A percentile compares a stretch with the other conserved stretches of the same genome.
Conservation (phyloP, 2,888 invertebrate species). For the Merodon equestris region DNA sequence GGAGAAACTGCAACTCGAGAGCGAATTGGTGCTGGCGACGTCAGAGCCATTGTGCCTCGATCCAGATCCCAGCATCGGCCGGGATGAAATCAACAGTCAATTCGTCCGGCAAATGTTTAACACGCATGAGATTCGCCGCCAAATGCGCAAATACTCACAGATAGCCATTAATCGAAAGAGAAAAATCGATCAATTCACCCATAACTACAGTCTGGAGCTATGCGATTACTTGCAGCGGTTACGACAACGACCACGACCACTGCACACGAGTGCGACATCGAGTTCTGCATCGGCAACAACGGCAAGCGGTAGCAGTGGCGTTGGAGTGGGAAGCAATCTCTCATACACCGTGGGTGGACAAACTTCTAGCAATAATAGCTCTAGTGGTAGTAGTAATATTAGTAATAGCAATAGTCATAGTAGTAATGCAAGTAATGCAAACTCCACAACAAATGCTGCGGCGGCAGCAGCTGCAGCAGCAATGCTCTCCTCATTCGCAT, state of each 20-base stretch:
- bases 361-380: slow-evolving; percentile 66
- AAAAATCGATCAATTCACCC: slow-evolving; percentile 91
- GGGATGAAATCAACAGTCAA: slow-evolving; percentile 87
- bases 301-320: slow-evolving; percentile 46
- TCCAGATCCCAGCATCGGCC: slow-evolving; percentile 89
- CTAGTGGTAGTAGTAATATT: slow-evolving; percentile 64
- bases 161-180: slow-evolving; percentile 91
- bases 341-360: slow-evolving; percentile 57
- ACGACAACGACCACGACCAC: slow-evolving; percentile 74
- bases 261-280: slow-evolving; percentile 54
- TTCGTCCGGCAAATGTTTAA: slow-evolving; percentile 87
- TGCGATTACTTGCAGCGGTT: slow-evolving; percentile 78
- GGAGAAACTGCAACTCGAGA: slow-evolving; percentile 81
- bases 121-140: slow-evolving; percentile 86
- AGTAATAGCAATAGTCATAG: slow-evolving; percentile 67
- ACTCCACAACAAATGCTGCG: slow-evolving; percentile 42
- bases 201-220: slow-evolving; percentile 88
- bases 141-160: slow-evolving; percentile 89
- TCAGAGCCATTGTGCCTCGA: slow-evolving; percentile 93
- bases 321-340: slow-evolving; percentile 39
- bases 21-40: slow-evolving; percentile 90
- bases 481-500: slow-evolving; percentile 76
- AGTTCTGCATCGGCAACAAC: slow-evolving; percentile 76
- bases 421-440: slow-evolving; percentile 64
- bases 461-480: slow-evolving; percentile 72